phyloP scores from a whole-genome alignment of 2,113 vertebrate species.

The Eupsittula cactorum region DNA sequence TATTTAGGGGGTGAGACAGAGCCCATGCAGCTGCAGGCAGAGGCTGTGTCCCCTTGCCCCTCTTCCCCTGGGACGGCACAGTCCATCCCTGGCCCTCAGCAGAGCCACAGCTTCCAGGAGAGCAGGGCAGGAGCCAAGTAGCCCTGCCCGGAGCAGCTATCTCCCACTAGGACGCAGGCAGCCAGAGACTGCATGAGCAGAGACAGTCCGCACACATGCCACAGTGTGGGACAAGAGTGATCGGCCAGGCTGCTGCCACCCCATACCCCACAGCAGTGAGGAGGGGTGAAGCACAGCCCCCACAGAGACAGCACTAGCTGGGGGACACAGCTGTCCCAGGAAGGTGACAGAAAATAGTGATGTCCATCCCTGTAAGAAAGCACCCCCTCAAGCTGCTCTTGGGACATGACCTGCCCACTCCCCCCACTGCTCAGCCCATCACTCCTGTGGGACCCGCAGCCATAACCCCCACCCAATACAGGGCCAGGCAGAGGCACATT shows the following conservation, averaged over 20 bases:
- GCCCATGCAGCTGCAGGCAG: neutral
- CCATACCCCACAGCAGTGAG: rapidly evolving
- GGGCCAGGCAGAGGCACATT: neutral
- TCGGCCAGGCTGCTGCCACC: neutral
- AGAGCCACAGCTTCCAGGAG: neutral
- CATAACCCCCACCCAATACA: neutral
- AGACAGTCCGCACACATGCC: neutral
- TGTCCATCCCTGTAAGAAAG: neutral
- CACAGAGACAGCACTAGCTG: neutral
- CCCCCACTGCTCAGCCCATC: neutral
- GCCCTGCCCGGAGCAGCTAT: neutral
- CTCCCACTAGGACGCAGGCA: neutral
- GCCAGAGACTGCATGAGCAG: neutral
- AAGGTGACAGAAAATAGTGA: neutral
- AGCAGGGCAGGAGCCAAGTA: neutral
- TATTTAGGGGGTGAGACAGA: slow-evolving; percentile 57
- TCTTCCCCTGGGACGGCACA: too few species aligned
- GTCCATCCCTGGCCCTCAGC: rapidly evolving
- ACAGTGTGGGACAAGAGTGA: neutral
- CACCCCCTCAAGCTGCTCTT: neutral
- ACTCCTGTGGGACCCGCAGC: rapidly evolving
- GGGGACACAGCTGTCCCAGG: neutral
- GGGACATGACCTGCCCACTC: rapidly evolving
- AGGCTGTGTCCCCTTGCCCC: neutral
- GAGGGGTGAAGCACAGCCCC: rapidly evolving